These are phyloP conservation scores for Diachasma alloeum DNA, from an alignment of 1,140 invertebrate genomes.

Conservation along the genomic window DNA sequence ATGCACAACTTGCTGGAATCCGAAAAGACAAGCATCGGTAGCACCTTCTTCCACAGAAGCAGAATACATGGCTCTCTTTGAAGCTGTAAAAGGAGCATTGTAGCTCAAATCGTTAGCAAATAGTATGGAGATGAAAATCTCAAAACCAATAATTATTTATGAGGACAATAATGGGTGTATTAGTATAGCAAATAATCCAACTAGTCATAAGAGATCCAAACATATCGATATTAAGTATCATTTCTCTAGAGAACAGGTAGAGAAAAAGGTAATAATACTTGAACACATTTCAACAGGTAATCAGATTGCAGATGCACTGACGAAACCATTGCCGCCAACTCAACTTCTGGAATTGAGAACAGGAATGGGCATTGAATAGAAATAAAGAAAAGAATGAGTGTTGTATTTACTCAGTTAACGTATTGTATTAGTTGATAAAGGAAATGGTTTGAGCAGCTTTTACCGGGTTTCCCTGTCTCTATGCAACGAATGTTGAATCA, in stretches of 20 bases:
- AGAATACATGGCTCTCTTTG: too few species aligned
- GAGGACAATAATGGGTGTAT: too few species aligned
- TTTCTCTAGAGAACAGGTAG: constrained; percentile 17
- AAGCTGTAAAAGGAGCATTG: too few species aligned
- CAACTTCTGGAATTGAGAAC: constrained; percentile 52
- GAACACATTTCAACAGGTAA: constrained; percentile 59
- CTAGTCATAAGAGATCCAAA: constrained; percentile 6
- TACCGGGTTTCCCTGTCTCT: constrained; percentile 32
- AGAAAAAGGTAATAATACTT: constrained; percentile 41
- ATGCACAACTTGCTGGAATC: too few species aligned
- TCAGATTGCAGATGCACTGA: constrained; percentile 51
- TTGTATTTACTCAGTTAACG: not conserved
- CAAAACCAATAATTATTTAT: too few species aligned
- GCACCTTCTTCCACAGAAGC: too few species aligned
- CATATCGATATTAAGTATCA: constrained; percentile 22
- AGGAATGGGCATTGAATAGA: constrained; percentile 42
- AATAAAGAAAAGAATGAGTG: not conserved
- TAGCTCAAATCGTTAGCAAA: too few species aligned
- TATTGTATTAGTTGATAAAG: not conserved
- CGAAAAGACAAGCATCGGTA: too few species aligned
- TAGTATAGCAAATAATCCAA: too few species aligned
- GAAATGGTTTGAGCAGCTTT: constrained; percentile 29
- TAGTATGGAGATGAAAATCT: too few species aligned
- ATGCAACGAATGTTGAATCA: constrained; percentile 33
- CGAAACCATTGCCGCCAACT: constrained; percentile 16